Conservation (phyloP, 2,888 invertebrate species). For the Beris morrisii region DNA sequence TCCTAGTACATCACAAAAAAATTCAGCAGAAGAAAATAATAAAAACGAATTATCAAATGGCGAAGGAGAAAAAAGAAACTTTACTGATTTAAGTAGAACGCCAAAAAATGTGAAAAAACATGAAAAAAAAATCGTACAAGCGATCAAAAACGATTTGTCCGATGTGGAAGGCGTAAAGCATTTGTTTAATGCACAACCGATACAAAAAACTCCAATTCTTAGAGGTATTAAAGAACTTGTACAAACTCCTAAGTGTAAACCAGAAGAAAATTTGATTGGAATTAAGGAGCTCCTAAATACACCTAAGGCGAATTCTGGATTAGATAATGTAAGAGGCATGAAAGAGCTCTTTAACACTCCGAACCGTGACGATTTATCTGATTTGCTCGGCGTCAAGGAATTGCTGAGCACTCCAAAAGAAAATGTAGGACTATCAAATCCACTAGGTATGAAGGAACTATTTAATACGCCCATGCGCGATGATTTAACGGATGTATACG, state of each 20-base stretch:
- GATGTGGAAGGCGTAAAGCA: constrained; percentile 26
- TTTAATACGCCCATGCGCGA: constrained; percentile 9
- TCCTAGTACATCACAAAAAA: no score
- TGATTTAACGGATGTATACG: not conserved
- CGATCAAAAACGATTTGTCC: not conserved
- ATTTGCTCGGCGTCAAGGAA: constrained; percentile 23
- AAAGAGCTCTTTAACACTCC: constrained; percentile 46
- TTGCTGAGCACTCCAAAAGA: constrained; percentile 24
- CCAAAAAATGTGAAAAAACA: no score
- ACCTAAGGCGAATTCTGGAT: constrained; percentile 32
- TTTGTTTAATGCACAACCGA: constrained; percentile 16
- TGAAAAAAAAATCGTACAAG: no score
- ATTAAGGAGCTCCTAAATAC: constrained; percentile 41
- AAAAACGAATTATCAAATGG: no score
- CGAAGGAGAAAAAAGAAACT: no score
- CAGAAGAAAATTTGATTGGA: constrained; percentile 28
- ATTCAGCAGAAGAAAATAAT: no score
- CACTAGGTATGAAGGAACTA: constrained; percentile 22
- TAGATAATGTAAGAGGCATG: constrained; percentile 39
- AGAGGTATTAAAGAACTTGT: constrained; percentile 21
- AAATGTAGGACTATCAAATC: not conserved
- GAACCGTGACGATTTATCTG: constrained; percentile 42
- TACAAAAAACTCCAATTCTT: constrained; percentile 27
- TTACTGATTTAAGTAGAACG: no score
- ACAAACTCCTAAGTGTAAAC: constrained; percentile 29